phyloP scores from a whole-genome alignment of 1,140 invertebrate genomes.

The Holotrichia oblita region DNA sequence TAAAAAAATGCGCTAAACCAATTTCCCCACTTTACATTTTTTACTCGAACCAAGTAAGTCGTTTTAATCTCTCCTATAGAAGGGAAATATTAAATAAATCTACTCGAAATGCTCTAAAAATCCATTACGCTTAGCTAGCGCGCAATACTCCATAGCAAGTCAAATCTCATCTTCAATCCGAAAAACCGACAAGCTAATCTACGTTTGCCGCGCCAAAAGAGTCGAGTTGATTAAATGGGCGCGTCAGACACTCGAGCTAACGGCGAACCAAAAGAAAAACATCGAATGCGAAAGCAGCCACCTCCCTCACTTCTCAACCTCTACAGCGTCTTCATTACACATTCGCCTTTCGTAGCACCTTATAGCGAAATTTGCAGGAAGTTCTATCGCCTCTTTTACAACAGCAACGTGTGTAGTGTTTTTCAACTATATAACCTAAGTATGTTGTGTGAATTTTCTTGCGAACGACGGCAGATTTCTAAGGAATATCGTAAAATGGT shows the following conservation, averaged over 20 bases:
- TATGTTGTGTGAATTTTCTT: background rate
- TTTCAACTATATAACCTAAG: background rate
- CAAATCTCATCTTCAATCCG: background rate
- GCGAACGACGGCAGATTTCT: background rate
- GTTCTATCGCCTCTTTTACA: conserved; percentile 5
- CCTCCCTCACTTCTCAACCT: background rate
- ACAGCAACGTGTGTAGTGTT: conserved; percentile 6
- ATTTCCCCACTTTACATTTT: too few relatives aligned
- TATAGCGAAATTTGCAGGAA: conserved; percentile 5
- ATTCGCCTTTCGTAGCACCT: conserved; percentile 10
- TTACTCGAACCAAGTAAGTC: too few relatives aligned
- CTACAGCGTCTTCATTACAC: background rate
- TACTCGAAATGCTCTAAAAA: too few relatives aligned
- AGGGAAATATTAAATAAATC: too few relatives aligned
- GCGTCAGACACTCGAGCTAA: background rate
- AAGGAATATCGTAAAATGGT: background rate
- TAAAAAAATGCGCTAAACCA: too few relatives aligned
- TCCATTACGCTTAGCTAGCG: background rate
- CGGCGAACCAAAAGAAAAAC: conserved; percentile 1
- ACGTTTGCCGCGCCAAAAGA: background rate
- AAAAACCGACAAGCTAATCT: background rate
- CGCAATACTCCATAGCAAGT: background rate
- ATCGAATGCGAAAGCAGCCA: background rate
- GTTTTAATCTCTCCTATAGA: too few relatives aligned
- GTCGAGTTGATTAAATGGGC: conserved; percentile 11